phyloP scores from a whole-genome alignment of 2,113 vertebrate species.

The Cynopterus brachyotis region DNA sequence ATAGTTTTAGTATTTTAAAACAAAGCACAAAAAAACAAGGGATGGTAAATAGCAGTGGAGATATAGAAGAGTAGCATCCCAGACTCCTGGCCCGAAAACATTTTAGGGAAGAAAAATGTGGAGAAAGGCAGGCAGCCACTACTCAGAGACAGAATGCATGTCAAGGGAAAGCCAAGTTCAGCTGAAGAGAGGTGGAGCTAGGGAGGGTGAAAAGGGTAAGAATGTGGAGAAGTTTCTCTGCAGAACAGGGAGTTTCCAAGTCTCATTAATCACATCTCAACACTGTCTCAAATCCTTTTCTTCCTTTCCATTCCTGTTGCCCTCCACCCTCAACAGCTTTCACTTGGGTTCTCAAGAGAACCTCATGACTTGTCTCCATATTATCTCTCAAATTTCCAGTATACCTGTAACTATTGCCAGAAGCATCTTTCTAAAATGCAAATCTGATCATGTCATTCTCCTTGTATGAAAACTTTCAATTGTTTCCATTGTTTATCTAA shows the following conservation, averaged over 20 bases:
- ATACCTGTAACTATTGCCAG: background rate
- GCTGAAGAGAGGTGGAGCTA: background rate
- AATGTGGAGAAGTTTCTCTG: conserved; percentile 35
- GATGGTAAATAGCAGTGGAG: background rate
- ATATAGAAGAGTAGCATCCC: background rate
- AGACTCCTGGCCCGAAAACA: background rate
- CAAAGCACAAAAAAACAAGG: background rate
- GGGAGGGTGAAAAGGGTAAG: conserved; percentile 48
- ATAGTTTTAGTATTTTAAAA: background rate
- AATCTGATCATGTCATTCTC: conserved; percentile 33
- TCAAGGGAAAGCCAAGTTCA: background rate
- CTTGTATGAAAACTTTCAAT: background rate
- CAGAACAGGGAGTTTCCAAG: conserved; percentile 56
- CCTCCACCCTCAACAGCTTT: background rate
- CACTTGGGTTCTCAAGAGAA: background rate
- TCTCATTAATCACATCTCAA: conserved; percentile 48
- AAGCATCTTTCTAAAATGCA: conserved; percentile 25
- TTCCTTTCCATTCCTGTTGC: background rate
- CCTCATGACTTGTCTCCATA: background rate
- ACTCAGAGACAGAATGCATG: background rate
- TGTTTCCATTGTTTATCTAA: conserved; percentile 21
- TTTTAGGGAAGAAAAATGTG: background rate
- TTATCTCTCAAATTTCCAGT: background rate
- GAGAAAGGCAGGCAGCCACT: background rate
- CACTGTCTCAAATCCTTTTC: background rate